Conservation (phyloP, 2,113 vertebrate species). For the Nothoprocta perdicaria region DNA sequence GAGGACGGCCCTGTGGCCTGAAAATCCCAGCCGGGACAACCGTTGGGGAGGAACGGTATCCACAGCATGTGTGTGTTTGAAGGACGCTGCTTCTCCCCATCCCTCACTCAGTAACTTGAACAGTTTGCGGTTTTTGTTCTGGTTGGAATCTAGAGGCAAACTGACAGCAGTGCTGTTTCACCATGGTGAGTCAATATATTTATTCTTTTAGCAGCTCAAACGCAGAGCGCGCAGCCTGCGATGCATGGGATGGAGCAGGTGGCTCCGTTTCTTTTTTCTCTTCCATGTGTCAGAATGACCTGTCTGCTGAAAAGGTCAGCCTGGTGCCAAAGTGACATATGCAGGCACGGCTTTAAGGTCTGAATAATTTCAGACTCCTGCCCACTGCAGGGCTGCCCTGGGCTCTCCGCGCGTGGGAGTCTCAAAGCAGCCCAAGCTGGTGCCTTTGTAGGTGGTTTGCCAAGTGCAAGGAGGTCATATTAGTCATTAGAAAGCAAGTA, state of each 20-base stretch:
- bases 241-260: background rate
- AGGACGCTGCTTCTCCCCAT: too few species aligned
- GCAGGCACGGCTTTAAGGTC: background rate
- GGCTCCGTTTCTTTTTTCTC: background rate
- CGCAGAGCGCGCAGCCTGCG: rapidly evolving
- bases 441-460: background rate
- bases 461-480: background rate
- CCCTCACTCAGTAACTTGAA: background rate
- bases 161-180: rapidly evolving
- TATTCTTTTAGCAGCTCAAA: rapidly evolving
- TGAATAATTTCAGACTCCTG: background rate
- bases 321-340: background rate
- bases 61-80: background rate
- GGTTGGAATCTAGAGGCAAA: background rate
- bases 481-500: background rate
- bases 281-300: background rate
- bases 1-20: background rate
- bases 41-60: rapidly evolving
- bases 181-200: rapidly evolving
- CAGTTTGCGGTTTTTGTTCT: background rate
- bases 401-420: background rate
- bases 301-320: background rate
- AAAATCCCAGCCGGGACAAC: rapidly evolving
- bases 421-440: background rate
- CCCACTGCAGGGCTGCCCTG: background rate